Base-by-base conservation (phyloP, 2,113 vertebrate species). In the Sinocyclocheilus anshuiensis region DNA sequence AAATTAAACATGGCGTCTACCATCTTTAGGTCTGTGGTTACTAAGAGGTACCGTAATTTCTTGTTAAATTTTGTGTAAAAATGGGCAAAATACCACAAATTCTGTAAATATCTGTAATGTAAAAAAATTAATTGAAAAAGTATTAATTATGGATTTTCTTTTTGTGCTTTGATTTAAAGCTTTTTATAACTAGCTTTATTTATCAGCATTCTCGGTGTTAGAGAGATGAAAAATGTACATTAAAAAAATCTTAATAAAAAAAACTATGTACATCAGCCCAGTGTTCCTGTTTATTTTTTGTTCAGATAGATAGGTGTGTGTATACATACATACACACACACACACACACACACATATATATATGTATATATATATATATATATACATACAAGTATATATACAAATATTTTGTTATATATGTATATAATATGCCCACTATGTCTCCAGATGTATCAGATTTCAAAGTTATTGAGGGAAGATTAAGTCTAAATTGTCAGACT, bases 31-130 rank as follows among this genome's bases (percentile, higher is more conserved):
- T 72, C 9, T 80, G 87, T 90, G 86, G 88, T 87, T 88, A 84
- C 78, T 89, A 84, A 89, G 89, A 89, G 92, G 93, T 94, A 93
- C 90, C 91, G 45, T 45, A 86, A 94, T 91, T 93, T 94, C 89
- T 87, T 87, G 89, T 87, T 86, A 85, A 92, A 83, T 89, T 89
- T 86, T 88, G 85, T 93, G 88, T 81, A 76, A 92, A 92, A 92
- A 92, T 91, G 92, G 88, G 91, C 91, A 93, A 87, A 89, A 92
- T 95, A 89, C 77, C 90, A 85, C 81, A 74, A 0, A 85, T 90
- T 94, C 90, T 95, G 96, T 96, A 96, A 93, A 95, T 96, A 96
- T 95, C 95, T 96, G 94, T 96, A 88, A 95, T 97, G 96, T 98
- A 97, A 91, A 97, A 84, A 96, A 42, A 97, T 0, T 57, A 92